Percentiles rank a stretch among this genome's conserved stretches.
Evolutionary conservation across 2,888 invertebrate genomes (phyloP).

Genomic region (Penaeus monodon): DNA sequence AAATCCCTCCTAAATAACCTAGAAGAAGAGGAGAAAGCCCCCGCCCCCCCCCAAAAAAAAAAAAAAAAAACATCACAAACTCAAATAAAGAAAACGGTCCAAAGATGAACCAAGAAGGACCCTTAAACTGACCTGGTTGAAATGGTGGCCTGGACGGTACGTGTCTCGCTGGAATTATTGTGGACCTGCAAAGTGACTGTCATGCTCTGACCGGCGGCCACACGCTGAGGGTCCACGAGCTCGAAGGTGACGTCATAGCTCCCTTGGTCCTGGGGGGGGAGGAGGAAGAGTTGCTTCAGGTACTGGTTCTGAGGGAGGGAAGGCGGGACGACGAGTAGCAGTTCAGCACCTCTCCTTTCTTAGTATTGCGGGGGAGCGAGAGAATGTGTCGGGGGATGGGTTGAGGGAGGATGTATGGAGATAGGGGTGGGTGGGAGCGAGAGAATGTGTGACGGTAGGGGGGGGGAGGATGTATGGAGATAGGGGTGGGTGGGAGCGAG

Average conservation of each 20-base stretch:
- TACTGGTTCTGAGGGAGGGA: neutral
- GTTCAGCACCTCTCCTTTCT: neutral
- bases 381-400: too few species aligned
- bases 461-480: too few species aligned
- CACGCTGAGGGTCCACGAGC: constrained; percentile 77
- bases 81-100: too few species aligned
- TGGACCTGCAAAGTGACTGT: constrained; percentile 77
- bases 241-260: constrained; percentile 69
- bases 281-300: constrained; percentile 14
- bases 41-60: too few species aligned
- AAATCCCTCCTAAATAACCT: too few species aligned
- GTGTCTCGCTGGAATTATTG: constrained; percentile 77
- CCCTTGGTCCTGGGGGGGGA: constrained; percentile 70
- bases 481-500: too few species aligned
- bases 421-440: too few species aligned
- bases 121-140: constrained; percentile 71
- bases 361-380: neutral
- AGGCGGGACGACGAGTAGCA: neutral
- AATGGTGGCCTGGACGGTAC: constrained; percentile 77
- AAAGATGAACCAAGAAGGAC: too few species aligned
- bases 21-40: too few species aligned
- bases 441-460: too few species aligned
- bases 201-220: constrained; percentile 79
- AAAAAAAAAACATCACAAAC: too few species aligned
- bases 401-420: too few species aligned